Evolutionary conservation across 2,113 vertebrate genomes (phyloP).

Genomic region (Peromyscus leucopus): DNA sequence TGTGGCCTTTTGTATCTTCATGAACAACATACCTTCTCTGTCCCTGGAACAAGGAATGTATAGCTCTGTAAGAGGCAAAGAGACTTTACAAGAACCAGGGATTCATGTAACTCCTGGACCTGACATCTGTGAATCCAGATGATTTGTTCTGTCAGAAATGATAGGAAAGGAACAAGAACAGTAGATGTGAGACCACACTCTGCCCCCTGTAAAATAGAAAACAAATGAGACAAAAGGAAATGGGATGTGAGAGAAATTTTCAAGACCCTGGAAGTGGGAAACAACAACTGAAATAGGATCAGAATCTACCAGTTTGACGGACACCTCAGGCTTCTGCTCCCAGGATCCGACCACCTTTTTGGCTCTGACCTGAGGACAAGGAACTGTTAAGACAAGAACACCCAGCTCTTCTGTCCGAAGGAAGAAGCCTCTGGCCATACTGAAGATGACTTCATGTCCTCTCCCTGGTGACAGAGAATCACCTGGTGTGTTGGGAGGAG

Average conservation of each 20-base stretch:
- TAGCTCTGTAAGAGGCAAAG: background rate
- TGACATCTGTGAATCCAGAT: conserved; percentile 17
- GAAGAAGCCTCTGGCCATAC: background rate
- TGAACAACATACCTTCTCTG: conserved; percentile 24
- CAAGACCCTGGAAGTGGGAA: conserved; percentile 28
- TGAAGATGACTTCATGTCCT: conserved; percentile 1
- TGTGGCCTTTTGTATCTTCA: conserved; percentile 25
- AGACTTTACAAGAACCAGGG: background rate
- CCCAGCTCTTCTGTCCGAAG: background rate
- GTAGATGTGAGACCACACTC: background rate
- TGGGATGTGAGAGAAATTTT: background rate
- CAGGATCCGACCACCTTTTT: conserved; percentile 34
- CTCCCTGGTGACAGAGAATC: conserved; percentile 45
- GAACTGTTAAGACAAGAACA: background rate
- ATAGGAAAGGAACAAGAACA: conserved; percentile 18
- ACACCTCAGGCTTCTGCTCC: background rate
- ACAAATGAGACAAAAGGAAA: background rate
- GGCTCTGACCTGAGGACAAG: background rate
- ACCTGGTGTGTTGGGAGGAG: background rate
- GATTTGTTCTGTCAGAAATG: conserved; percentile 22
- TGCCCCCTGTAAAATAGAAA: conserved; percentile 4
- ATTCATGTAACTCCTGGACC: background rate
- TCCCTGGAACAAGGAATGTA: conserved; percentile 14
- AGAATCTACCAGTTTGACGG: background rate
- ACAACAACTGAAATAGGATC: conserved; percentile 5